These are phyloP conservation scores for Cheilinus undulatus DNA, from an alignment of 2,113 vertebrate species.

Conservation along the genomic window DNA sequence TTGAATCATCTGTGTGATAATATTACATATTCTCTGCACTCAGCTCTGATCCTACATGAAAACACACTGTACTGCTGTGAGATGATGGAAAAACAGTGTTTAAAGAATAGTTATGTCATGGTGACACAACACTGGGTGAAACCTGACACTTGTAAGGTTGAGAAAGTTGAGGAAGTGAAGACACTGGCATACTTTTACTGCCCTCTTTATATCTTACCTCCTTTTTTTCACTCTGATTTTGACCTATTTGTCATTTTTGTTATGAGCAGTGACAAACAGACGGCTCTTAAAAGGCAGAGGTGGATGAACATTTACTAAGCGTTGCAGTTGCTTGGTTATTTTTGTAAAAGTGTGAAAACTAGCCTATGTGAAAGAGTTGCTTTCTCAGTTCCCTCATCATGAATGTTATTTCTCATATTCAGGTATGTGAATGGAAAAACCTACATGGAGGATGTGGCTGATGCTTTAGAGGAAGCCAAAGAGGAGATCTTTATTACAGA, in stretches of 20 bases:
- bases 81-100: conserved; percentile 11
- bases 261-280: background rate
- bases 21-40: conserved; percentile 4
- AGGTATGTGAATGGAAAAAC: conserved; percentile 97
- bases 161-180: background rate
- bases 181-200: background rate
- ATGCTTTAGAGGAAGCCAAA: conserved; percentile 93
- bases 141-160: background rate
- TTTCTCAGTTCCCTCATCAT: background rate
- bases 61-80: background rate
- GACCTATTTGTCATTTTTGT: background rate
- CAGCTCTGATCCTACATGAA: background rate
- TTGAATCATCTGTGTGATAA: conserved; percentile 38
- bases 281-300: background rate
- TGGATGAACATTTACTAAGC: background rate
- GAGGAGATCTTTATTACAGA: conserved; percentile 99
- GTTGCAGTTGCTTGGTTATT: background rate
- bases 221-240: background rate
- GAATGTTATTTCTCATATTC: conserved; percentile 10
- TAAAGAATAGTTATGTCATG: conserved; percentile 5
- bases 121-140: conserved; percentile 23
- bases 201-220: background rate
- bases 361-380: background rate
- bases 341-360: background rate
- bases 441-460: conserved; percentile 95